Conservation (phyloP, 2,113 vertebrate species). For the Hirundichthys speculiger region DNA sequence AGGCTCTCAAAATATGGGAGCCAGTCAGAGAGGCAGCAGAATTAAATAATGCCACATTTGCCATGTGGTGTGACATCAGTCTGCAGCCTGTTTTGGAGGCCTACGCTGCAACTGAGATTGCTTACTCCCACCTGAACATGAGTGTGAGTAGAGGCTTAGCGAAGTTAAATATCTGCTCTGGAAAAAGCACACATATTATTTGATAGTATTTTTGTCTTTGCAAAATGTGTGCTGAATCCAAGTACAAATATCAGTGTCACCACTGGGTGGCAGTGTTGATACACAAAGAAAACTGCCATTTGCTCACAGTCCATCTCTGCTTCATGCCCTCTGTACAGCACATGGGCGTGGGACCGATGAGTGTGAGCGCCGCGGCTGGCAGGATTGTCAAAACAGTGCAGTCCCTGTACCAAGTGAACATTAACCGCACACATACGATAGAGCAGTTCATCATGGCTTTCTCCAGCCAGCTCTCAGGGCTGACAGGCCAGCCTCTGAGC, state of each 20-base stretch:
- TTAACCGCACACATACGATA: constrained; percentile 38
- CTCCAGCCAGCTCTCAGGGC: constrained; percentile 5
- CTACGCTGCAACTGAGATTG: background rate
- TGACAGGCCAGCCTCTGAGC: constrained; percentile 44
- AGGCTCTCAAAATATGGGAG: constrained; percentile 62
- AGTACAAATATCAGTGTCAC: constrained; percentile 9
- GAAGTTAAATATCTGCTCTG: constrained; percentile 1
- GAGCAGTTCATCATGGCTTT: constrained; percentile 51
- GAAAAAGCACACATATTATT: background rate
- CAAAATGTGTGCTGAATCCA: background rate
- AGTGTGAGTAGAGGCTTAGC: constrained; percentile 63
- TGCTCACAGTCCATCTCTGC: constrained; percentile 13
- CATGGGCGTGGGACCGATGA: constrained; percentile 42
- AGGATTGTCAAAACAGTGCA: constrained; percentile 59
- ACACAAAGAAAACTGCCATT: constrained; percentile 12
- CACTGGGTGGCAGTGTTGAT: constrained; percentile 76
- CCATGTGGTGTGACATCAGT: constrained; percentile 68
- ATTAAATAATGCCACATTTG: constrained; percentile 42
- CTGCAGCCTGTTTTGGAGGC: constrained; percentile 63
- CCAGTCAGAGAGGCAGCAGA: constrained; percentile 46
- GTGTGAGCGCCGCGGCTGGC: constrained; percentile 51
- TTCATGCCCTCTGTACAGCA: constrained; percentile 57
- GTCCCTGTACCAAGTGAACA: constrained; percentile 55
- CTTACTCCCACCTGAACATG: constrained; percentile 33
- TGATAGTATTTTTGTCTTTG: background rate